Evolutionary conservation across 35 echinoderm and acorn worm species (phyloP).

Genomic region (Apostichopus japonicus): DNA sequence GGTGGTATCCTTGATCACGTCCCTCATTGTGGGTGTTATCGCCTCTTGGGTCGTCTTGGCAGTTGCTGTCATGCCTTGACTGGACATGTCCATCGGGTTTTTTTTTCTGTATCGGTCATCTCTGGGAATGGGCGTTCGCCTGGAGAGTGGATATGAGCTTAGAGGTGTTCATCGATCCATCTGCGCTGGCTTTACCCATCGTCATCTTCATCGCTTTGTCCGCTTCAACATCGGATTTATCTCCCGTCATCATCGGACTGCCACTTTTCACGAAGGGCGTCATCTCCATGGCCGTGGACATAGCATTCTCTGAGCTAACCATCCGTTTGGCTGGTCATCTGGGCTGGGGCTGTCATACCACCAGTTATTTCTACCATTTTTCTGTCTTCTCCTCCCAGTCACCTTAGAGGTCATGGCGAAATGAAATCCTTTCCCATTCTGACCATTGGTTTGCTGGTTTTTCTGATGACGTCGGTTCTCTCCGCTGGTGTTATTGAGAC

Average conservation of each 20-base stretch:
- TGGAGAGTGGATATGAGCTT: slow-evolving; percentile 14
- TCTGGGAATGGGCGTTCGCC: neutral
- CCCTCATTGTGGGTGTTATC: neutral
- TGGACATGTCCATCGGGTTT: neutral
- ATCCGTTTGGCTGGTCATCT: neutral
- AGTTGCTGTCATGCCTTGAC: neutral
- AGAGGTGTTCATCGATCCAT: neutral
- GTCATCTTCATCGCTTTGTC: neutral
- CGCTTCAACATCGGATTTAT: neutral
- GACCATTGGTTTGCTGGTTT: too few relatives aligned
- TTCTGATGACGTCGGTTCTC: neutral
- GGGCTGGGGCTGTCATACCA: neutral
- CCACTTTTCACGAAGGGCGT: neutral
- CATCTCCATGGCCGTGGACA: neutral
- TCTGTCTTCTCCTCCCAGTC: too few relatives aligned
- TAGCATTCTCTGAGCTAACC: neutral
- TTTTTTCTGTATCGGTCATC: slow-evolving; percentile 1
- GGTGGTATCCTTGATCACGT: neutral
- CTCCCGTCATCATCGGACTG: neutral
- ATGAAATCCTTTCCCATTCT: too few relatives aligned
- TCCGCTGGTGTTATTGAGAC: neutral
- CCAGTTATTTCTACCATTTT: neutral
- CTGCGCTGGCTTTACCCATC: neutral
- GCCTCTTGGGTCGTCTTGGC: neutral
- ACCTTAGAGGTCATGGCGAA: too few relatives aligned